Evolutionary conservation across 2,113 vertebrate species (phyloP), one percentile per base, ranked within the genome.

Genomic region (Gallinago paraguaiae): DNA sequence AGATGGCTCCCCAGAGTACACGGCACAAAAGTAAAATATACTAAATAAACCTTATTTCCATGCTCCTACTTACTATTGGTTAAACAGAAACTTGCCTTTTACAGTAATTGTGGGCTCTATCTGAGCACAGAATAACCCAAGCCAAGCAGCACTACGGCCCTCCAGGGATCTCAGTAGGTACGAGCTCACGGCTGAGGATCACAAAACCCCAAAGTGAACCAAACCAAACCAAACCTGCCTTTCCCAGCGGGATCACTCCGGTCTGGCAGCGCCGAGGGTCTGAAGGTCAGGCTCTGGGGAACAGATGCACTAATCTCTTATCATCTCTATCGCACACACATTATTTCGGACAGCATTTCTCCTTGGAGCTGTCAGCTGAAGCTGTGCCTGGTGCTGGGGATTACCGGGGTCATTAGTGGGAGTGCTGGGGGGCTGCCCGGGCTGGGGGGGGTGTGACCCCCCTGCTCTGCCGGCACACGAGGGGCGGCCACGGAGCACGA

Each of bases 261-360:
- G 51, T 88, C 80, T 92, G 88, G 88, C 92, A 75, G 92, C 83
- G 65, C 56, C 86, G 92, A 68, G 31, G 95, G 68, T 95, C 28
- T 96, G 93, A 95, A 97, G 95, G 96, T 96, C 96, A 84, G 76
- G 51, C 60, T 92, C 48, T 88, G 80, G 78, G 39, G 60, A 94
- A 92, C 92, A 96, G 82, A 96, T 92, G 95, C 60, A 46, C 86
- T 96, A 92, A 97, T 96, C 96, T 95, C 85, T 64, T 88, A 95
- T 88, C 81, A 96, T 96, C 93, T 95, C 71, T 61, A 65, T 84
- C 92, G 92, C 71, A 92, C 41, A 88, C 80, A 77, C 88, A 94
- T 92, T 56, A 92, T 93, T 95, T 70, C 92, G 75, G 82, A 95
- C 20, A 81, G 64, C 31, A n/a, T 78, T 96, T 96, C 91, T 86